A percentile compares a stretch with the other conserved stretches of the same genome.
phyloP scores from a whole-genome alignment of 1,140 invertebrate species.

The Patella vulgata region DNA sequence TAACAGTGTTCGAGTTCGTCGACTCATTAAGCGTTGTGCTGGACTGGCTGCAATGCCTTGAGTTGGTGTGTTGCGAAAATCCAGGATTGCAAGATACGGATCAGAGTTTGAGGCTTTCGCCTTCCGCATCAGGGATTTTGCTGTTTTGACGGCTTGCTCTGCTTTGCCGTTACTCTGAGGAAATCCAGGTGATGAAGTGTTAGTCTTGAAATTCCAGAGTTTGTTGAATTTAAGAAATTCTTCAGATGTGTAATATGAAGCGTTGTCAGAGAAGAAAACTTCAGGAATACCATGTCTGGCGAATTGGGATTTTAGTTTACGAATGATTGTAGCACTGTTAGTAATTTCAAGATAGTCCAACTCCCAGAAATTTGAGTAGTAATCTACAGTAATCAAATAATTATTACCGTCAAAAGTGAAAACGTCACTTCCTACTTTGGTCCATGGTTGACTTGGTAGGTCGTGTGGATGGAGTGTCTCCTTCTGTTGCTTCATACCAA shows the following conservation, averaged over 20 bases:
- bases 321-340: constrained; percentile 23
- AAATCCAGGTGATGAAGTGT: constrained; percentile 18
- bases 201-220: constrained; percentile 36
- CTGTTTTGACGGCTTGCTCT: constrained; percentile 18
- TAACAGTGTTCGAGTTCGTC: constrained; percentile 5
- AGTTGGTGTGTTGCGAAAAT: constrained; percentile 18
- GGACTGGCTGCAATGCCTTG: constrained; percentile 15
- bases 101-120: constrained; percentile 1
- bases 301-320: constrained; percentile 19
- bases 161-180: constrained; percentile 22
- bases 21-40: constrained; percentile 8
- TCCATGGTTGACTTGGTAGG: background rate
- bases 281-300: constrained; percentile 35
- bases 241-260: constrained; percentile 28
- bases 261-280: constrained; percentile 27
- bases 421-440: constrained; percentile 23
- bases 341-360: constrained; percentile 22
- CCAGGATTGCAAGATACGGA: constrained; percentile 17
- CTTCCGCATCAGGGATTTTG: constrained; percentile 20
- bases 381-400: constrained; percentile 38
- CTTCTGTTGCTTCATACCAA: background rate
- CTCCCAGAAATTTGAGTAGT: constrained; percentile 33
- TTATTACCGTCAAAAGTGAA: constrained; percentile 29
- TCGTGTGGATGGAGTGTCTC: background rate
- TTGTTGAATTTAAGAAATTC: constrained; percentile 29